phyloP scores from a whole-genome alignment of 2,113 vertebrate species.

The Oreotrochilus melanogaster region DNA sequence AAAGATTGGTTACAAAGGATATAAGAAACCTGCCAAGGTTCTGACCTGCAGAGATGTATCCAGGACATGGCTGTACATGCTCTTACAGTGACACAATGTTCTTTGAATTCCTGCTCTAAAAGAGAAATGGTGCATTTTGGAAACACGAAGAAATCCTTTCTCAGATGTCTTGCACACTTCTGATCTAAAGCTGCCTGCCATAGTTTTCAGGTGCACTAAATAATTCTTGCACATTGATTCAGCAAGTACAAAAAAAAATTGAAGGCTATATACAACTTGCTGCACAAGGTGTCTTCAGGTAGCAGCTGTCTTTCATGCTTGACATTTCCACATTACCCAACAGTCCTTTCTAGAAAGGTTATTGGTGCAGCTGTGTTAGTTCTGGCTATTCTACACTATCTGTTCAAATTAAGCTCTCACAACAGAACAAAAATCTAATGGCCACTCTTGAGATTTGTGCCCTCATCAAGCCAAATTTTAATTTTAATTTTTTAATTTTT shows the following conservation, averaged over 20 bases:
- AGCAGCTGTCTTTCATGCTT: background rate
- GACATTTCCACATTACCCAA: background rate
- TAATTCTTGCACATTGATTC: background rate
- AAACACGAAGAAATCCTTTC: background rate
- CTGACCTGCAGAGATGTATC: background rate
- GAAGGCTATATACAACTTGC: background rate
- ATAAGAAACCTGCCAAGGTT: background rate
- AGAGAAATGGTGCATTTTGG: background rate
- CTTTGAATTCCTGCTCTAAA: background rate
- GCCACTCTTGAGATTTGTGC: background rate
- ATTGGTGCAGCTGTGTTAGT: background rate
- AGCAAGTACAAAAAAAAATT: background rate
- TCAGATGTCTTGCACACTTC: background rate
- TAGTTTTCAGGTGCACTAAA: rapidly evolving
- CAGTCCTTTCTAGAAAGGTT: background rate
- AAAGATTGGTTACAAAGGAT: background rate
- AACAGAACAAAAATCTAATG: background rate
- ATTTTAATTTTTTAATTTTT: background rate
- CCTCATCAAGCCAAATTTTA: background rate
- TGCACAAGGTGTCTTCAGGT: background rate
- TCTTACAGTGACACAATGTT: background rate
- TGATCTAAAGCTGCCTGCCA: background rate
- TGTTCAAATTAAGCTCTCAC: background rate
- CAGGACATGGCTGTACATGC: background rate
- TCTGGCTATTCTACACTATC: background rate